phyloP scores from a whole-genome alignment of 1,140 invertebrate genomes.

The Temnothorax longispinosus region DNA sequence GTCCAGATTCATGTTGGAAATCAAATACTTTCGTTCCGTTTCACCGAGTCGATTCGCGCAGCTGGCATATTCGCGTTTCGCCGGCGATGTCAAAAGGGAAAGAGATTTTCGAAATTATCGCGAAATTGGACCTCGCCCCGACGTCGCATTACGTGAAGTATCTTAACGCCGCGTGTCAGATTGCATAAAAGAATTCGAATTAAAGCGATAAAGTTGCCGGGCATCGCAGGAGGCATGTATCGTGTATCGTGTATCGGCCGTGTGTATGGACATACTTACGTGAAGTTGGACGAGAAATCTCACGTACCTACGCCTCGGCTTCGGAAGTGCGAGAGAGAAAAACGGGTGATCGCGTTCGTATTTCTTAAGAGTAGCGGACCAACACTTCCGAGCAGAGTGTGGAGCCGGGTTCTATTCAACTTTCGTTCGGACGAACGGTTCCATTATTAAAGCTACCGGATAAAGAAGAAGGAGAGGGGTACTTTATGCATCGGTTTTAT shows the following conservation, averaged over 20 bases:
- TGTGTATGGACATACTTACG: conserved; percentile 25
- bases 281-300: conserved; percentile 52
- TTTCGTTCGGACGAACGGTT: conserved; percentile 11
- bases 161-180: conserved; percentile 37
- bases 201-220: conserved; percentile 46
- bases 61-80: not conserved
- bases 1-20: not conserved
- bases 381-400: not conserved
- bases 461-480: not conserved
- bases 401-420: conserved; percentile 39
- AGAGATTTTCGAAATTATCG: conserved; percentile 48
- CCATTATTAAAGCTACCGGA: conserved; percentile 42
- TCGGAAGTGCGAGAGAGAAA: not conserved
- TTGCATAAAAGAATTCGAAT: conserved; percentile 66
- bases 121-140: conserved; percentile 41
- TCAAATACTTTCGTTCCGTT: not conserved
- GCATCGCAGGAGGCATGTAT: not conserved
- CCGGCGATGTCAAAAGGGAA: not conserved
- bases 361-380: conserved; percentile 33
- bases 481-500: conserved; percentile 34
- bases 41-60: not conserved
- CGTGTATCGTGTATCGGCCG: conserved; percentile 38
- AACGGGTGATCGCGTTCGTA: conserved; percentile 30
- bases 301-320: not conserved
- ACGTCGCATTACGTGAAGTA: not conserved